Evolutionary conservation across 2,113 vertebrate species (phyloP).

Genomic region (Sigmodon hispidus): DNA sequence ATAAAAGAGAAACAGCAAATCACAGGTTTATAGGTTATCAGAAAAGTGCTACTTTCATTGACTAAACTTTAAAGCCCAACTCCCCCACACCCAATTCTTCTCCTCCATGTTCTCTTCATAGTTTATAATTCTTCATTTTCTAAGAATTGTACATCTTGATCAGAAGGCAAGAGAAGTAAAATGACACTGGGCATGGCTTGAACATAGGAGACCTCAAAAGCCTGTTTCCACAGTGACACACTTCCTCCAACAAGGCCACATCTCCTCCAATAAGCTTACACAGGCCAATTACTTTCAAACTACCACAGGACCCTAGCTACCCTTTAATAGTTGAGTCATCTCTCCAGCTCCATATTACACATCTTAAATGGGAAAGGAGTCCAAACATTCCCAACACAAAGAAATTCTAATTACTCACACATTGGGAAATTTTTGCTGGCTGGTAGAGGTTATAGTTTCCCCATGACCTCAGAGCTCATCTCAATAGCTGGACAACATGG

Average conservation of each 20-base stretch:
- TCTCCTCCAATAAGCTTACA: neutral
- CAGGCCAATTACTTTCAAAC: neutral
- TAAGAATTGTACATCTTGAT: neutral
- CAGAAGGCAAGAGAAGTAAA: neutral
- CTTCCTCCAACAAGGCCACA: neutral
- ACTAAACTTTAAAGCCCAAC: neutral
- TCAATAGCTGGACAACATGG: neutral
- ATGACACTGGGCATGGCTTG: neutral
- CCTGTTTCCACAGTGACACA: neutral
- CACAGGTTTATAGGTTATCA: neutral
- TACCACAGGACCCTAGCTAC: neutral
- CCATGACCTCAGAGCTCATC: neutral
- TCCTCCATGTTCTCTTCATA: neutral
- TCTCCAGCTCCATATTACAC: neutral
- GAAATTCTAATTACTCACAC: neutral
- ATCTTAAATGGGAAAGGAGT: neutral
- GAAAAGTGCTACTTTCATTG: neutral
- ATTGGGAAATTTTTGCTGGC: neutral
- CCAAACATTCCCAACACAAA: neutral
- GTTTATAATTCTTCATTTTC: neutral
- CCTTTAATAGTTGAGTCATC: neutral
- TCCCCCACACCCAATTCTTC: neutral
- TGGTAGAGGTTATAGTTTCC: neutral
- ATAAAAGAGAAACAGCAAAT: neutral
- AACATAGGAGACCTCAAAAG: neutral